Base-by-base conservation (phyloP, 2,113 vertebrate genomes). In the Telmatochromis sp. region DNA sequence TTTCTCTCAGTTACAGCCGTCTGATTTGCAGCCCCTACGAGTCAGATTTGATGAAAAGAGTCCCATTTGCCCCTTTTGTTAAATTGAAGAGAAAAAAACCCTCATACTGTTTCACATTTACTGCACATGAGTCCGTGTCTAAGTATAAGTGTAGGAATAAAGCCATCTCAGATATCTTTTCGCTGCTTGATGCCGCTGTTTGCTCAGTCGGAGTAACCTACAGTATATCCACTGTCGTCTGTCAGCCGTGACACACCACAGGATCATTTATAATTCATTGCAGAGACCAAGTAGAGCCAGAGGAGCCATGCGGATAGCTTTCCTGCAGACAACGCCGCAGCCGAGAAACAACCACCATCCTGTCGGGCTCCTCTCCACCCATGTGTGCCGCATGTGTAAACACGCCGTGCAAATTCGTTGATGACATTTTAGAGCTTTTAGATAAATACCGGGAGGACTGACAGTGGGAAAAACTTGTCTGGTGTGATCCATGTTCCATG, bases 221-320 rank as follows among this genome's bases (percentile, higher is more conserved):
- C 10, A n/a, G 73, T 51, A 86, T 84, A 89, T 82, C 86, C 87
- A 78, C 79, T 80, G 81, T 89, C 31, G 54, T 87, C 89, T 88
- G 84, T 87, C 90, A 81, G 82, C 58, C n/a, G 33, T 23, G 78
- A 82, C 87, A 86, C 85, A 58, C 84, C 84, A 82, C 90, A 86
- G 78, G 35, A n/a, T 93, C 83, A 94, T 94, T 94, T 90, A 94
- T 94, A 91, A 93, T 95, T 94, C 91, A 95, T 85, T 73, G 19
- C n/a, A 2, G 58, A 89, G 68, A 81, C 75, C 82, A 54, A 87
- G 81, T 9, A 58, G 75, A 87, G 85, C 45, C 87, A 65, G 65
- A 58, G 89, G 63, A 85, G 54, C 47, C 87, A 10, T 42, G 37
- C 9, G 5, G 73, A 21, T 49, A 33, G 63, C 57, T 89, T 81